A percentile compares a stretch with the other conserved stretches of the same genome.
phyloP scores from a whole-genome alignment of 2,113 vertebrate species.

The Phainopepla nitens region DNA sequence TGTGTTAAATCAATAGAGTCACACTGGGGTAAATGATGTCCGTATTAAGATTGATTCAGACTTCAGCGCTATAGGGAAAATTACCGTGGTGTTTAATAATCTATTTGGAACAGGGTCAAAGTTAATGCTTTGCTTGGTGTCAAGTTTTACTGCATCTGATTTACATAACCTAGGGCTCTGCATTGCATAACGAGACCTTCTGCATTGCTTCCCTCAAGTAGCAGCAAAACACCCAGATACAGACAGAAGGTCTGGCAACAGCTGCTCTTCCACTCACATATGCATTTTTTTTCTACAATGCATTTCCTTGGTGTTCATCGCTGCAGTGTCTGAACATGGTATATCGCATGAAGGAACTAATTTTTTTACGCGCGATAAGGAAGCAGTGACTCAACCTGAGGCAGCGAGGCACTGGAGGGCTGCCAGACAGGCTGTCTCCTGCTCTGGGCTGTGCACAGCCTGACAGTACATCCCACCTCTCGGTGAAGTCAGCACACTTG shows the following conservation, averaged over 20 bases:
- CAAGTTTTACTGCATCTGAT: slow-evolving; percentile 5
- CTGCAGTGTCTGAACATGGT: neutral
- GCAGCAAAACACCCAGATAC: neutral
- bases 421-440: neutral
- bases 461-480: neutral
- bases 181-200: neutral
- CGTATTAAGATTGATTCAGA: neutral
- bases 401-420: rapidly evolving
- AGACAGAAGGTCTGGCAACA: neutral
- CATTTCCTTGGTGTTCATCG: neutral
- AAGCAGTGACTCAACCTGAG: neutral
- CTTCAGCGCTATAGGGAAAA: neutral
- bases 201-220: neutral
- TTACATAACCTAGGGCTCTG: neutral
- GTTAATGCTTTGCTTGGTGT: neutral
- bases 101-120: neutral
- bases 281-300: rapidly evolving
- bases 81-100: neutral
- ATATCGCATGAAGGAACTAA: neutral
- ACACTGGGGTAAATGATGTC: neutral
- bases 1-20: neutral
- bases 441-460: neutral
- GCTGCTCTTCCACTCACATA: neutral
- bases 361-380: neutral
- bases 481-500: neutral